Base-by-base conservation (phyloP, 1,140 invertebrate genomes). In the Linepithema humile region DNA sequence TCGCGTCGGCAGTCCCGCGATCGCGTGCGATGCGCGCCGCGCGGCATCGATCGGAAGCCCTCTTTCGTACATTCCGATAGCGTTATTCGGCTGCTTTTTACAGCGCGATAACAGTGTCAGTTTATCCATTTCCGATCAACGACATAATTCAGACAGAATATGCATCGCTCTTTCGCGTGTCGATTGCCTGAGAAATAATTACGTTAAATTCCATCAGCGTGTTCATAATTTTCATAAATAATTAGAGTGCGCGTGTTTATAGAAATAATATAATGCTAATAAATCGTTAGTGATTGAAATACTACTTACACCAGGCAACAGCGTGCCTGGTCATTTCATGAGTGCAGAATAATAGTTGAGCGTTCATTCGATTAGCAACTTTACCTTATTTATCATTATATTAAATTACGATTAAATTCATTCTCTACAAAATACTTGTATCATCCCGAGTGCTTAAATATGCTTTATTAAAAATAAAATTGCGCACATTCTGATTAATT, bases 1-100 rank as follows among this genome's bases (percentile, higher is more conserved):
- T 86, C 55, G 64, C 82, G 38, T 43, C 53, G 26, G 62, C 67
- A 55, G 17, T 75, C 55, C 65, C 67, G 45, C 20, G 74, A 26
- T 12, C 53, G 12, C 26, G 38, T 50, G 35, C 75, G 53, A 32
- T 40, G 70, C 15, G 17, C 12, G 32, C 7, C 26, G 32, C 20
- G 35, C n/a, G n/a, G n/a, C n/a, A 80, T 80, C 75, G 64, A 78
- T 78, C 45, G 45, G 6, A 45, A 32, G 12, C 12, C 10, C 45
- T 40, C 10, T 6, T n/a, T n/a, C 35, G 7, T 32, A 6, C 1
- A 23, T 69, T 32, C 17, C 67, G 10, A 5, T 32, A 26, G 9
- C 6, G 35, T 43, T 9, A 73, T 3, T 12, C 15, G 6, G 5
- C 29, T 32, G 12, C 20, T 29, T 26, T 4, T 73, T n/a, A n/a